Evolutionary conservation across 2,797 vertebrate species (phyloP).

Genomic region (Notolabrus celidotus): DNA sequence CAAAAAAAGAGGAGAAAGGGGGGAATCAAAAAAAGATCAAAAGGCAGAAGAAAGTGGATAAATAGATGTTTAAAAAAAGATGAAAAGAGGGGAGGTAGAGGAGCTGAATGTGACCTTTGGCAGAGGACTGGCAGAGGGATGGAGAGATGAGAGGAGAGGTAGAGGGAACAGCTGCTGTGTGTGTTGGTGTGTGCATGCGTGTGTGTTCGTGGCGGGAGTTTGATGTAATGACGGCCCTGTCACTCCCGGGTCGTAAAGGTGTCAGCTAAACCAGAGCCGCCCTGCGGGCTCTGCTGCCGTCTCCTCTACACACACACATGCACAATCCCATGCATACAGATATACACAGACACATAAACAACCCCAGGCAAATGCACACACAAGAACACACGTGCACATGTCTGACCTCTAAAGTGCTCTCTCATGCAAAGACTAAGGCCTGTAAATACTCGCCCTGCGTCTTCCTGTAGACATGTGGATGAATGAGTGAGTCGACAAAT

Average conservation of each 20-base stretch:
- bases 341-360: conserved; percentile 15
- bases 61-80: conserved; percentile 33
- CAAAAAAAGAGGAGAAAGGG: background rate
- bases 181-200: conserved; percentile 32
- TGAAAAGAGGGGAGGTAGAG: conserved; percentile 30
- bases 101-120: conserved; percentile 73
- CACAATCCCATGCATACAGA: conserved; percentile 13
- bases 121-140: conserved; percentile 59
- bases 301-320: conserved; percentile 1
- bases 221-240: conserved; percentile 73
- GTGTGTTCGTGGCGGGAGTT: conserved; percentile 45
- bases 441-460: conserved; percentile 59
- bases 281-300: conserved; percentile 45
- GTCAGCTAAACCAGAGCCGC: conserved; percentile 66
- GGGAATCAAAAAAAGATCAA: background rate
- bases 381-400: conserved; percentile 9
- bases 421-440: conserved; percentile 55
- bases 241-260: conserved; percentile 78
- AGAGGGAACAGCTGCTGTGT: conserved; percentile 73
- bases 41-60: conserved; percentile 37
- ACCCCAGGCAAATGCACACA: background rate
- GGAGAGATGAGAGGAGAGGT: conserved; percentile 60
- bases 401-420: conserved; percentile 56
- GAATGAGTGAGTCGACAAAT: conserved; percentile 57
- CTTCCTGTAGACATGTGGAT: conserved; percentile 32